Base-by-base conservation (phyloP, 2,113 vertebrate genomes). In the Phalacrocorax carbo region DNA sequence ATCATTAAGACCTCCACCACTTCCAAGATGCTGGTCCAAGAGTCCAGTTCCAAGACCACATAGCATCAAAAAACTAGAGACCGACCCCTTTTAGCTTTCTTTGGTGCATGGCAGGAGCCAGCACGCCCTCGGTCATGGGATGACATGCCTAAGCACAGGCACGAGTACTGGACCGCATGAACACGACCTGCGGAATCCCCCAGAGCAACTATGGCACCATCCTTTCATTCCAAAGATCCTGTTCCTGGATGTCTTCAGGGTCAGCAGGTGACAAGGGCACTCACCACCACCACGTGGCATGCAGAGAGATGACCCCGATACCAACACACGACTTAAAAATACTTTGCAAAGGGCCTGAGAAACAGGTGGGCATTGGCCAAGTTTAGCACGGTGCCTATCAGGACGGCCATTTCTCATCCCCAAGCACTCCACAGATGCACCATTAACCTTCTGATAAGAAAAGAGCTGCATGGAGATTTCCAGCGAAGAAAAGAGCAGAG, bases 221-320 rank as follows among this genome's bases (percentile, higher is more conserved):
- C 40, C 34, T 65, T 38, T 55, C 14, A 3, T 34, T 20, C 34
- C 1, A 1, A 20, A 85, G 40, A 46, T 60, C 52, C 71, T 3
- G 1, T 42, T 40, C 19, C n/a, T 19, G 44, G 14, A 40, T 49
- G n/a, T 9, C 29, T 68, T 22, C 5, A 7, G 52, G 52, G 15
- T 36, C 62, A 51, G 44, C 25, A 68, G 62, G 44, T 18, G 60
- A 51, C 15, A 6, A 49, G 5, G 19, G 25, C 20, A 40, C 61
- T 19, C 11, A 12, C 11, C 22, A 46, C 46, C 64, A 16, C 44
- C 2, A 2, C 0, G 4, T 14, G 38, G 36, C 54, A 44, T 1
- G 54, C 36, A 12, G 36, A 60, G 62, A 38, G 22, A 34, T 27
- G 55, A 70, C 22, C 48, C 18, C 64, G 36, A 60, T 15, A 36